Base-by-base conservation (phyloP, 2,113 vertebrate genomes). In the Sander lucioperca region DNA sequence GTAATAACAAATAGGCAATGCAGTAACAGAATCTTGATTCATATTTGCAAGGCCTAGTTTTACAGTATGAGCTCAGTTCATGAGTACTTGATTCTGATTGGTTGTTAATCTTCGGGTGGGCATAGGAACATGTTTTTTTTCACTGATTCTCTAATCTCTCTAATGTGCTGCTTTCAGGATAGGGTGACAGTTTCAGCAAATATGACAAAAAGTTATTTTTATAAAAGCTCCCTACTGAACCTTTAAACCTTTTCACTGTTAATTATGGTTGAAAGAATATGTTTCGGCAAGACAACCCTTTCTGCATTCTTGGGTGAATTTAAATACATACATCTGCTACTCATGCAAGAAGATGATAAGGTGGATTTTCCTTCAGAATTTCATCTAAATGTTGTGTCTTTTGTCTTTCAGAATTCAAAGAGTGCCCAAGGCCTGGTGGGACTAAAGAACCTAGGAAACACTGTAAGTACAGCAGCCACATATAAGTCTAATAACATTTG, bases 361-460 rank as follows among this genome's bases (percentile, higher is more conserved):
- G n/a, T 56, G 27, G 18, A 57, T 74, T 75, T 53, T 6, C 3
- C 11, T n/a, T 56, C 9, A 1, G 9, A n/a, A 16, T 47, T 10
- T 18, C 1, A 70, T 61, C 56, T 68, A 6, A 69, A 74, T 69
- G 25, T 70, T 70, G 7, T 70, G 77, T 84, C 12, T 80, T 90
- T 87, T 91, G 15, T 87, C 48, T 93, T 90, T 72, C 96, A 99
- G 98, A 98, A 96, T 92, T 97, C 97, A 84, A 99, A 99, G 96
- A 95, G 91, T 1, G 94, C 96, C 86, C 97, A 99, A 89, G 98
- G 98, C 62, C 95, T 99, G 92, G 97, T 98, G 1, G 98, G 98
- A 58, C 95, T 99, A 58, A 95, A 97, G 87, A 99, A 99, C 93
- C 96, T 99, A 18, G 98, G 98, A 78, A 99, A 99, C 89, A 99